Conservation (phyloP, 2,888 invertebrate species). For the Didymodactylos carnosus region DNA sequence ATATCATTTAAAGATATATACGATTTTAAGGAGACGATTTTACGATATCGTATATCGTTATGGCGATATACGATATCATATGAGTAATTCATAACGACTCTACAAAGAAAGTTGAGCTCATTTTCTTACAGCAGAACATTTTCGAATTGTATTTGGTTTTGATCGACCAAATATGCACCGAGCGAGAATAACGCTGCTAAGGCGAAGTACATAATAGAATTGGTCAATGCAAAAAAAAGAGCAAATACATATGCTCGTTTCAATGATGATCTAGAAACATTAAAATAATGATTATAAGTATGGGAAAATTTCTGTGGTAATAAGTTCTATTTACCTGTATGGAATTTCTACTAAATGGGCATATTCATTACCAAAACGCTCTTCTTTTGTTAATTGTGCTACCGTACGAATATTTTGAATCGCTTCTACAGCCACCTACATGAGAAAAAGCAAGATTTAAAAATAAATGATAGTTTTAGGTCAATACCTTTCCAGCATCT, state of each 20-base stretch:
- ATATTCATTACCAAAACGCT: constrained; percentile 5
- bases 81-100: too few relatives aligned
- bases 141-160: neutral
- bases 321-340: neutral
- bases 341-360: neutral
- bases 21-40: too few relatives aligned
- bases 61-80: too few relatives aligned
- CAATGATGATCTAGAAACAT: neutral
- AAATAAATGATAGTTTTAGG: neutral
- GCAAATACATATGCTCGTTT: constrained; percentile 3
- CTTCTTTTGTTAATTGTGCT: constrained; percentile 3
- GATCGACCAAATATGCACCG: constrained; percentile 3
- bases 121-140: neutral
- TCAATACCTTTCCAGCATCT: constrained; percentile 8
- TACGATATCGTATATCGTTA: too few relatives aligned
- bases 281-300: neutral
- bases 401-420: constrained; percentile 12
- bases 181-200: constrained; percentile 5
- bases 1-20: too few relatives aligned
- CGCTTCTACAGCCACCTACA: constrained; percentile 2
- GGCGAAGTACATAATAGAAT: constrained; percentile 2
- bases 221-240: constrained; percentile 1
- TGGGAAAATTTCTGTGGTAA: neutral
- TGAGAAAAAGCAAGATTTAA: neutral
- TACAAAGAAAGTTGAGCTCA: neutral